Percentiles rank a stretch among this genome's conserved stretches.
These are phyloP conservation scores for Odontothrips loti DNA, from an alignment of 2,888 invertebrate genomes.

Conservation along the genomic window DNA sequence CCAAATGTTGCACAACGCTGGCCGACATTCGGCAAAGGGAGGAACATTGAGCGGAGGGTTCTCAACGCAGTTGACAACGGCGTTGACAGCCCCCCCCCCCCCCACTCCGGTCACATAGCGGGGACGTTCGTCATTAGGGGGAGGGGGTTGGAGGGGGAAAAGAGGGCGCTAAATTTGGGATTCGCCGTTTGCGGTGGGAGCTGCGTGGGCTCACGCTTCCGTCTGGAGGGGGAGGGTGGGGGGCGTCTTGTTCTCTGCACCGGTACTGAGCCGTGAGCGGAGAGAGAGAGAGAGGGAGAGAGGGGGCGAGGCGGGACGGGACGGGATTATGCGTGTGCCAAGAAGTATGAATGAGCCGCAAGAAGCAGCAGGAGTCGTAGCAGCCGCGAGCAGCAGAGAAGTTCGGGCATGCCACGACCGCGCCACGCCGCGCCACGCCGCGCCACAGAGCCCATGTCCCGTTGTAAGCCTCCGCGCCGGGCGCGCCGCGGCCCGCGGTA, in stretches of 20 bases:
- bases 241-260: not conserved
- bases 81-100: too few relatives aligned
- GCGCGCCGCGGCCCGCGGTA: not conserved
- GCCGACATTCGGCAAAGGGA: too few relatives aligned
- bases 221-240: not conserved
- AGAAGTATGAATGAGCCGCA: constrained; percentile 15
- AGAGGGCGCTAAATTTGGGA: not conserved
- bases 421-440: not conserved
- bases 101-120: too few relatives aligned
- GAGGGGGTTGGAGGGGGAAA: not conserved
- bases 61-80: too few relatives aligned
- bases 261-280: not conserved
- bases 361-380: not conserved
- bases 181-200: not conserved
- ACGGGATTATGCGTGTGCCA: not conserved
- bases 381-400: not conserved
- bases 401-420: not conserved
- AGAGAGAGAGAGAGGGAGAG: not conserved
- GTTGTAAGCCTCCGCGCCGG: constrained; percentile 6
- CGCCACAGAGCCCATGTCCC: not conserved
- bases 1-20: too few relatives aligned
- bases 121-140: not conserved
- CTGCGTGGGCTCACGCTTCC: not conserved
- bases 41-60: too few relatives aligned
- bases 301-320: not conserved